Evolutionary conservation across 1,140 invertebrate species (phyloP), one percentile per base, ranked within the genome.

Genomic region (Pachypsylla venusta): DNA sequence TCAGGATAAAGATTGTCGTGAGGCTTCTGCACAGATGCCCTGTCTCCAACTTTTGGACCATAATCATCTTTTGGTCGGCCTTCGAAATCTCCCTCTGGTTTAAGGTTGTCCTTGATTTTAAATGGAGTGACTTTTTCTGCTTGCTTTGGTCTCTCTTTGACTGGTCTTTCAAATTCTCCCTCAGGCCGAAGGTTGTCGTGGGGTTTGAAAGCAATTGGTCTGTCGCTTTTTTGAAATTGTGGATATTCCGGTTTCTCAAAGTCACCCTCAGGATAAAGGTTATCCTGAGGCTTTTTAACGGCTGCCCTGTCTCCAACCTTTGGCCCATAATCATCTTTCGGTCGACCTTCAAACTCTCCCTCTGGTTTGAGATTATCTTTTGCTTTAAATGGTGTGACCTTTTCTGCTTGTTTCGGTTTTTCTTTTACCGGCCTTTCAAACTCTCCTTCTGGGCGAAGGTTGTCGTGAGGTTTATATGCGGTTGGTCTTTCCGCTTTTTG

Each of bases 31-130:
- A 70, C 65, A 64, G 61, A 54, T 67, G 57, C 62, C 68, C 71
- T 7, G 35, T 66, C 64, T 26, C 61, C 64, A 28, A 55, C 20
- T 68, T 35, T 56, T 53, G 58, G 61, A 22, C 40, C 69, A 66
- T 80, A 80, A 3, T 76, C 73, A 35, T 78, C 78, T 69, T 80
- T 77, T 7, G 74, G 72, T 60, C 56, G 26, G 20, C 48, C 58
- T 64, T 71, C 67, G 61, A 80, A 79, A 16, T 81, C 77, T 5
- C 81, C 79, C 71, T 83, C 81, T 2, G 79, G 76, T 62, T 69
- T 72, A 0, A 84, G 68, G 65, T 84, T 84, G 66, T 81, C 77
- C 61, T 70, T 66, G 53, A 60, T 72, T 60, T 63, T 67, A 27
- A 59, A 70, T 30, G 74, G 70, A 28, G 72, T 69, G 1, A 76